A percentile compares a stretch with the other conserved stretches of the same genome.
Conservation (phyloP, 1,140 invertebrate species). For the Copidosoma floridanum region DNA sequence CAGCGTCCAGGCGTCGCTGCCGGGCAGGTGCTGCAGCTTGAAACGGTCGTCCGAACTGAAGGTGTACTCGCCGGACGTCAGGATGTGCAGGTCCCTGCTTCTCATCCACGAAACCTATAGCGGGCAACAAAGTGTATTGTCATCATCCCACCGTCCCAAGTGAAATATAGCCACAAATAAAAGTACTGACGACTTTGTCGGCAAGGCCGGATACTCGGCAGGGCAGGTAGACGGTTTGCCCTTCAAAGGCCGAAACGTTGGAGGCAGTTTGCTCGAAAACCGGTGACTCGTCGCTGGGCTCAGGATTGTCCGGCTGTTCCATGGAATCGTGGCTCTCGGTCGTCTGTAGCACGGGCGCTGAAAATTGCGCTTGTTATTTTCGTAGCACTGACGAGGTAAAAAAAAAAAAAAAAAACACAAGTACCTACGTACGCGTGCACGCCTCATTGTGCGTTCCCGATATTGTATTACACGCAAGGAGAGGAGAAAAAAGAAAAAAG, state of each 20-base stretch:
- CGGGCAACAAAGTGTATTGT: conserved; percentile 25
- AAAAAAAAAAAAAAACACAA: too few species aligned
- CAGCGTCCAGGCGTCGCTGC: conserved; percentile 66
- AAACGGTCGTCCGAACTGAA: conserved; percentile 75
- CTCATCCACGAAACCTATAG: conserved; percentile 77
- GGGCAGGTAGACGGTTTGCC: conserved; percentile 62
- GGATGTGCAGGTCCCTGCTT: conserved; percentile 70
- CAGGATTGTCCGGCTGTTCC: too few species aligned
- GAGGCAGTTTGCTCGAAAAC: conserved; percentile 52
- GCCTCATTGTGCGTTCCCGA: too few species aligned
- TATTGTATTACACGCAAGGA: too few species aligned
- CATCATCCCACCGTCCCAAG: background rate
- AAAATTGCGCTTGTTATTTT: too few species aligned
- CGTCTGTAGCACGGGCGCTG: too few species aligned
- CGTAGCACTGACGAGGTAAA: too few species aligned
- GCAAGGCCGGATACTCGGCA: conserved; percentile 63
- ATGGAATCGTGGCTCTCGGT: too few species aligned
- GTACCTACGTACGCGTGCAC: too few species aligned
- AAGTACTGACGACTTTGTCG: conserved; percentile 65
- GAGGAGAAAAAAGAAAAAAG: too few species aligned
- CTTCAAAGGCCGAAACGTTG: conserved; percentile 58
- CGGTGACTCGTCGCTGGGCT: conserved; percentile 30
- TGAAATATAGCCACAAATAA: too few species aligned
- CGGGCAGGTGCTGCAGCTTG: conserved; percentile 57
- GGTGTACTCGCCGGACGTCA: conserved; percentile 66